These are phyloP conservation scores for Rhogogaster chlorosoma DNA, from an alignment of 2,888 invertebrate genomes.

Conservation along the genomic window DNA sequence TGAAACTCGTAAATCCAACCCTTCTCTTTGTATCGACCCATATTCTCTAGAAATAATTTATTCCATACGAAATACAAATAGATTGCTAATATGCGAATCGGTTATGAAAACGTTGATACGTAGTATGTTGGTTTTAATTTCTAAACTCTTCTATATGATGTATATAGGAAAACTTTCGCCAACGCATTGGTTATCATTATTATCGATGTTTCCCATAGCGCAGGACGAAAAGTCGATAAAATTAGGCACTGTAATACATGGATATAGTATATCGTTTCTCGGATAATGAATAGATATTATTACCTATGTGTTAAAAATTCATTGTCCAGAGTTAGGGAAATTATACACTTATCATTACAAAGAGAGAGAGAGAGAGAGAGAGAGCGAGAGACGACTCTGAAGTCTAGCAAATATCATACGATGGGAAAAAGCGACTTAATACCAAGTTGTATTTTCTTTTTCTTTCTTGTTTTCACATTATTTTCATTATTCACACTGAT, in stretches of 20 bases:
- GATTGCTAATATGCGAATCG: not conserved
- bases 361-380: not conserved
- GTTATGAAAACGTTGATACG: not conserved
- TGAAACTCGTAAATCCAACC: not conserved
- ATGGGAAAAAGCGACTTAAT: not conserved
- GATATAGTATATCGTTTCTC: not conserved
- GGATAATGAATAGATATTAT: not conserved
- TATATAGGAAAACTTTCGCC: not conserved
- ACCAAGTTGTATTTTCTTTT: not conserved
- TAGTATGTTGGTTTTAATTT: not conserved
- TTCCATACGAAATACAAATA: not conserved
- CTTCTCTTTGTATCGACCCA: not conserved
- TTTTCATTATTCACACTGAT: not conserved
- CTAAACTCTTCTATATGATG: not conserved
- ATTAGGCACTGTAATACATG: not conserved
- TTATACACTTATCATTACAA: not conserved
- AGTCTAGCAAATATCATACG: not conserved
- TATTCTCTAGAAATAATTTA: not conserved
- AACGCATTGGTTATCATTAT: not conserved
- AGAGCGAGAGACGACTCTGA: not conserved
- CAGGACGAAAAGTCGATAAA: not conserved
- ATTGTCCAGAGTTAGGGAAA: not conserved
- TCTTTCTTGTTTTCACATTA: not conserved
- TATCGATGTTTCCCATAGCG: not conserved
- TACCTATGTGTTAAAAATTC: not conserved